These are phyloP conservation scores for Polypterus senegalus DNA, from an alignment of 2,113 vertebrate species.

Conservation along the genomic window DNA sequence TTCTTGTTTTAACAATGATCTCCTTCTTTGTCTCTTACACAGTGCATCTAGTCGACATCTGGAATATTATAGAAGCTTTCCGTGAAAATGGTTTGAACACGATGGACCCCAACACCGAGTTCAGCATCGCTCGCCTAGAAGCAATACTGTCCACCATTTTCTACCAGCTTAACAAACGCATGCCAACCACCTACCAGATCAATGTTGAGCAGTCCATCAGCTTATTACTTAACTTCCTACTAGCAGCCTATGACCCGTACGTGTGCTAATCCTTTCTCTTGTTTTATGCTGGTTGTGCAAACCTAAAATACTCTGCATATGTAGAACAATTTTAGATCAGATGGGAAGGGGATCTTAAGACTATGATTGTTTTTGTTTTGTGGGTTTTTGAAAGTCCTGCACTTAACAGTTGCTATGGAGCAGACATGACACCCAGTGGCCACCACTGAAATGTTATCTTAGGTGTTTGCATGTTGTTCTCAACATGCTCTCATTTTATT, in stretches of 20 bases:
- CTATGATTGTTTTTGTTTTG: background rate
- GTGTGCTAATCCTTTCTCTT: constrained; percentile 25
- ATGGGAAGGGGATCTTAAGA: background rate
- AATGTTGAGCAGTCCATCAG: constrained; percentile 85
- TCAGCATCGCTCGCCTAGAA: constrained; percentile 80
- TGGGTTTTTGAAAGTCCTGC: background rate
- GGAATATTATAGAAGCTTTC: constrained; percentile 94
- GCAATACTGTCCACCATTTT: constrained; percentile 86
- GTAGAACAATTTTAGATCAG: background rate
- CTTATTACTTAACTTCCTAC: constrained; percentile 87
- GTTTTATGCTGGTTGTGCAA: background rate
- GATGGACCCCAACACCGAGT: constrained; percentile 71
- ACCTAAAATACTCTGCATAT: background rate
- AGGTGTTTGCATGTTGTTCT: too few relatives aligned
- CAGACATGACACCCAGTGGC: too few relatives aligned
- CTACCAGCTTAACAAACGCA: constrained; percentile 94
- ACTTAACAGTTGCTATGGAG: too few relatives aligned
- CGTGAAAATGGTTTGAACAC: constrained; percentile 84
- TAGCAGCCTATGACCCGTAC: constrained; percentile 90
- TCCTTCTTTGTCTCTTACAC: constrained; percentile 15
- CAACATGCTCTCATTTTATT: too few relatives aligned
- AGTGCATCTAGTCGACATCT: constrained; percentile 97
- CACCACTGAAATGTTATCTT: too few relatives aligned
- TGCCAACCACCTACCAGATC: constrained; percentile 95
- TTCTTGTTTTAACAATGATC: too few relatives aligned